A percentile compares a stretch with the other conserved stretches of the same genome.
Evolutionary conservation across 2,888 invertebrate genomes (phyloP).

Genomic region (Drosophila setosimentum): DNA sequence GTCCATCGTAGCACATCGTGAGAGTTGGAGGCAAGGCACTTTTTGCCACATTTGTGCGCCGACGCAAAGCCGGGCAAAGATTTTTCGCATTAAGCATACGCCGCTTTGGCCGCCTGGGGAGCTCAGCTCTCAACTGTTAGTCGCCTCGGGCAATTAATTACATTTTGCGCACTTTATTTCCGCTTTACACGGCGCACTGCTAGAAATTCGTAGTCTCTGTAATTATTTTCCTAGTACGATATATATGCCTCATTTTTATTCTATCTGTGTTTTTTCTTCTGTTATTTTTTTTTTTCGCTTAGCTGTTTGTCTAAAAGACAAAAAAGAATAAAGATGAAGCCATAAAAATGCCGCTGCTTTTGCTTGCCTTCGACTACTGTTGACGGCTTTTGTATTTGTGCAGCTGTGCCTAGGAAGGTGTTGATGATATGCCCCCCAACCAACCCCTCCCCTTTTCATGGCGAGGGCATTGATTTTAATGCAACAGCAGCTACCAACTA

Average conservation of each 20-base stretch:
- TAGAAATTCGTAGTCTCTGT: slow-evolving; percentile 62
- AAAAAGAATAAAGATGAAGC: slow-evolving; percentile 62
- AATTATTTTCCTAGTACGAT: slow-evolving; percentile 53
- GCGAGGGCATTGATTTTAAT: slow-evolving; percentile 71
- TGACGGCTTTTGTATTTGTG: slow-evolving; percentile 64
- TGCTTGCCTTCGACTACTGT: slow-evolving; percentile 23
- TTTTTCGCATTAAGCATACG: slow-evolving; percentile 54
- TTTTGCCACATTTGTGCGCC: slow-evolving; percentile 31
- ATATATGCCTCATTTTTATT: slow-evolving; percentile 39
- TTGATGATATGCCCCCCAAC: slow-evolving; percentile 64
- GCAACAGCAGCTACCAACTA: slow-evolving; percentile 10
- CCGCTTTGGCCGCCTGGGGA: slow-evolving; percentile 34
- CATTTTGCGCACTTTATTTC: slow-evolving; percentile 79
- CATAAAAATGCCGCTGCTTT: slow-evolving; percentile 75
- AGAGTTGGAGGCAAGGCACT: slow-evolving; percentile 36
- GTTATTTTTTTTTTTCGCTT: slow-evolving; percentile 8
- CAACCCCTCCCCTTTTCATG: slow-evolving; percentile 42
- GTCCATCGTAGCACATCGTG: slow-evolving; percentile 22
- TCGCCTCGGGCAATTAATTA: slow-evolving; percentile 69
- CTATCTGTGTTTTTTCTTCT: slow-evolving; percentile 3
- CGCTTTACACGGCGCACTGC: slow-evolving; percentile 64
- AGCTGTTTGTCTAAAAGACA: slow-evolving; percentile 35
- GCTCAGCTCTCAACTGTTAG: neutral
- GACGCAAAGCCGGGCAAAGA: slow-evolving; percentile 35
- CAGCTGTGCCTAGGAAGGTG: slow-evolving; percentile 70